phyloP scores from a whole-genome alignment of 2,888 invertebrate genomes.

The Chrysopilus asiliformis region DNA sequence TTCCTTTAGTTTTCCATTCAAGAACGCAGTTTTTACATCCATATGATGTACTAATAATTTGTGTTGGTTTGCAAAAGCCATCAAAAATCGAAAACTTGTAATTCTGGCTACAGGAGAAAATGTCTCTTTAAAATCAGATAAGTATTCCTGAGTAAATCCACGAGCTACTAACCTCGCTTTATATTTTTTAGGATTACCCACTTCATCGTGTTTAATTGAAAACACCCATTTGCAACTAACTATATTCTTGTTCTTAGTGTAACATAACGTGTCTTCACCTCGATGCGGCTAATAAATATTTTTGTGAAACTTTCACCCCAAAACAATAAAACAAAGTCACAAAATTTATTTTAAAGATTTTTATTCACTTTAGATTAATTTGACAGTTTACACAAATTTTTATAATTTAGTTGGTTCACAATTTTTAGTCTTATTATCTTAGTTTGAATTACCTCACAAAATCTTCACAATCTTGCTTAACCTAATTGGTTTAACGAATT shows the following conservation, averaged over 20 bases:
- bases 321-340: too few species aligned
- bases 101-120: slow-evolving; percentile 16
- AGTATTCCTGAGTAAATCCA: slow-evolving; percentile 13
- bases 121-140: slow-evolving; percentile 13
- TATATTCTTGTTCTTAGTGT: slow-evolving; percentile 16
- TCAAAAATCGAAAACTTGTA: slow-evolving; percentile 12
- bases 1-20: slow-evolving; percentile 15
- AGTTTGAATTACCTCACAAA: too few species aligned
- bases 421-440: too few species aligned
- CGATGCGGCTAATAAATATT: too few species aligned
- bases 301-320: too few species aligned
- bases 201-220: slow-evolving; percentile 9
- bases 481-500: too few species aligned
- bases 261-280: too few species aligned
- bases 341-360: too few species aligned
- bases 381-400: too few species aligned
- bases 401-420: too few species aligned
- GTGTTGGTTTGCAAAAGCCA: slow-evolving; percentile 14
- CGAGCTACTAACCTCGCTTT: slow-evolving; percentile 14
- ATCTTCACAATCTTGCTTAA: too few species aligned
- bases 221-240: slow-evolving; percentile 17
- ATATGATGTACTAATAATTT: slow-evolving; percentile 14
- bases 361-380: too few species aligned
- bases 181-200: slow-evolving; percentile 5
- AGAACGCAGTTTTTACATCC: slow-evolving; percentile 15